Evolutionary conservation across 2,113 vertebrate species (phyloP), one percentile per base, ranked within the genome.

Genomic region (Fukomys damarensis): DNA sequence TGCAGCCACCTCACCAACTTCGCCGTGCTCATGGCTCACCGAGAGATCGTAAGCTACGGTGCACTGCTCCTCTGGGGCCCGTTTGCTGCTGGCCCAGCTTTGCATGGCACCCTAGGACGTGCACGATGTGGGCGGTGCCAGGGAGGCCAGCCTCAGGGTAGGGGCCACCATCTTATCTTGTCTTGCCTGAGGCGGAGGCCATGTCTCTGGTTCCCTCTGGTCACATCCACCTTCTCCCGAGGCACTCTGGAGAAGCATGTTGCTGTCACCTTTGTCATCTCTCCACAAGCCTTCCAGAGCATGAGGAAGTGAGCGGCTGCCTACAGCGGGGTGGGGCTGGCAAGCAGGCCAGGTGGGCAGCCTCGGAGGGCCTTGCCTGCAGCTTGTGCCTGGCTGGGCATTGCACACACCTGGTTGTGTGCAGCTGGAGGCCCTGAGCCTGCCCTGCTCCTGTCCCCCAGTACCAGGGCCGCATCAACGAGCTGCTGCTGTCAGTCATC

Each of bases 1-100:
- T 99, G 99, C 98, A 99, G 99, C 97, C 99, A 99, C 98, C 99
- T 99, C 97, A 99, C 99, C 98, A 99, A 99, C 98, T 99, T 99
- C 5, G 99, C 99, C 1, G 99, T 99, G 95, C 99, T 99, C 94
- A 99, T 99, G 99, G 99, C 99, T 49, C 99, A 99, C 97, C 99
- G 98, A 0, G 99, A 99, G 96, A 98, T 99, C 28, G 99, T 99
- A 96, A 99, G 98, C 85, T 76, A 86, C 0, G 0, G 93, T 0
- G 1, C 63, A 38, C 49, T 7, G 54, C 84, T 28, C 86, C 13
- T 76, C 80, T 1, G 7, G 8, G 84, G 84, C 74, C 74, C n/a
- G 8, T 41, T 56, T 76, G 72, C 52, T 70, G 43, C 86, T 76
- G 66, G 72, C 89, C 77, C 9, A 4, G 96, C 90, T 94, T 95